Evolutionary conservation across 2,888 invertebrate species (phyloP).

Genomic region (Yponomeuta plumbellus): DNA sequence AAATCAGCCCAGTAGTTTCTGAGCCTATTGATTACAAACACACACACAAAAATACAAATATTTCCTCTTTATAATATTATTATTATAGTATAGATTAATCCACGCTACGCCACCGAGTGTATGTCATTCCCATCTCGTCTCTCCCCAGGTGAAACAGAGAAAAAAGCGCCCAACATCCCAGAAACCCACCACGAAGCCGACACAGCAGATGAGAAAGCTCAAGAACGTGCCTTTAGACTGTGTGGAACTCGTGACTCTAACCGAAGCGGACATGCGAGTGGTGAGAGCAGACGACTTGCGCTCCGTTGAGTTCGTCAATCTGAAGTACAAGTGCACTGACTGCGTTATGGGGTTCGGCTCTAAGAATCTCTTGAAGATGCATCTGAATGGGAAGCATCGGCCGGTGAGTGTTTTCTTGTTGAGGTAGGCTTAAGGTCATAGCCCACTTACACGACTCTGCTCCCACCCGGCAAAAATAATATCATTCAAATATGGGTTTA

Average conservation of each 20-base stretch:
- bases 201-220: constrained; percentile 31
- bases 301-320: constrained; percentile 39
- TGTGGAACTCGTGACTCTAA: constrained; percentile 49
- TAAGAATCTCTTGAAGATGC: constrained; percentile 42
- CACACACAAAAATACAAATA: too few species aligned
- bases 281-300: constrained; percentile 35
- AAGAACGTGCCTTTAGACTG: constrained; percentile 50
- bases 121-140: too few species aligned
- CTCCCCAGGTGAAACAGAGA: neutral
- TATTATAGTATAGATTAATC: too few species aligned
- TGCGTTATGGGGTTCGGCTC: constrained; percentile 54
- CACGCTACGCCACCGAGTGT: too few species aligned
- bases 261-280: constrained; percentile 52
- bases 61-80: too few species aligned
- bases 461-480: too few species aligned
- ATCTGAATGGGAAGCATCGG: constrained; percentile 48
- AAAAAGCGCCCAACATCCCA: neutral
- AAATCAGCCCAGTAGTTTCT: too few species aligned
- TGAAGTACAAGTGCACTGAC: constrained; percentile 43
- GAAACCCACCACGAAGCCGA: neutral
- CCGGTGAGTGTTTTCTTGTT: constrained; percentile 35
- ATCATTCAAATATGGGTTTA: too few species aligned
- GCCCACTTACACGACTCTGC: too few species aligned
- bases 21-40: too few species aligned
- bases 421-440: too few species aligned